A percentile compares a stretch with the other conserved stretches of the same genome.
These are phyloP conservation scores for Crotophaga sulcirostris DNA, from an alignment of 2,113 vertebrate species.

Conservation along the genomic window DNA sequence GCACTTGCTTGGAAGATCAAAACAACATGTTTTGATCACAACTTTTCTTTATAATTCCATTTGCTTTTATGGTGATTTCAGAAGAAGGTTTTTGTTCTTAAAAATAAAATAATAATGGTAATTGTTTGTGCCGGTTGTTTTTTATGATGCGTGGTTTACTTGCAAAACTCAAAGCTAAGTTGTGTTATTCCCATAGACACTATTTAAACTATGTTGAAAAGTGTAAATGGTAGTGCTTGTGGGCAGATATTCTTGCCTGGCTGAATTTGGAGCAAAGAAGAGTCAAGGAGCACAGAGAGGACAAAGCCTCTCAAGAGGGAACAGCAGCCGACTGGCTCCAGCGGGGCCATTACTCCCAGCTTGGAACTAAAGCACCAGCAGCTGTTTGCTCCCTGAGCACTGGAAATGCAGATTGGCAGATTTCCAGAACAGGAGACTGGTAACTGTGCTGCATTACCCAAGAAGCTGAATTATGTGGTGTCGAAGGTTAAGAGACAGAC, in stretches of 20 bases:
- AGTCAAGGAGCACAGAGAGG: background rate
- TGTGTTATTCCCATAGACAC: background rate
- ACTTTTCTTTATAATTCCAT: background rate
- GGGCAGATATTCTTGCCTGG: background rate
- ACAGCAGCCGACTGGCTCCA: background rate
- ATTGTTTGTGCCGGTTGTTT: background rate
- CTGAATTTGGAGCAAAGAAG: background rate
- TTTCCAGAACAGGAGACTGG: background rate
- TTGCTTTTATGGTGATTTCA: background rate
- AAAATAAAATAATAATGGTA: background rate
- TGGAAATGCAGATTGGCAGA: background rate
- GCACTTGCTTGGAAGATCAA: conserved; percentile 30
- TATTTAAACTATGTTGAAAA: background rate
- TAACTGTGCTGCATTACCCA: background rate
- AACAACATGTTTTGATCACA: conserved; percentile 13
- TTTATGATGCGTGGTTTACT: background rate
- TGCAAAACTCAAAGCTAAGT: background rate
- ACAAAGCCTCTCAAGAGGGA: background rate
- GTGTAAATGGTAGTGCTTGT: background rate
- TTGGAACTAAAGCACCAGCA: background rate
- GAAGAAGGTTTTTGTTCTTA: background rate
- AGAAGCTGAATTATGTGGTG: background rate
- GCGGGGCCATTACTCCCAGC: background rate
- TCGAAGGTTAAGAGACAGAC: background rate
- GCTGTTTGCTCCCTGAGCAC: background rate